Conservation (phyloP, 2,113 vertebrate species). For the Eretmochelys imbricata region DNA sequence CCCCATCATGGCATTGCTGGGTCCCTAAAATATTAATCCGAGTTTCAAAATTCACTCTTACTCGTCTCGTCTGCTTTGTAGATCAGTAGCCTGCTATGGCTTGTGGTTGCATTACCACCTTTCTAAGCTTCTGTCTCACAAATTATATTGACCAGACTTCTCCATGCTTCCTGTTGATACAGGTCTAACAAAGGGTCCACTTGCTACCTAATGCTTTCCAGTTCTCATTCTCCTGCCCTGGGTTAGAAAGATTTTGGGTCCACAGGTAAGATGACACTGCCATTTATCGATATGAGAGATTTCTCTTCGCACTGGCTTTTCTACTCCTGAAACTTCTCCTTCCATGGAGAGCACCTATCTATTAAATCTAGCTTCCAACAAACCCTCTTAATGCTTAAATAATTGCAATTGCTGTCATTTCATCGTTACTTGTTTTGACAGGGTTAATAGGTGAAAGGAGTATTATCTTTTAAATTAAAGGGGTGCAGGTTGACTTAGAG, state of each 20-base stretch:
- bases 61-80: background rate
- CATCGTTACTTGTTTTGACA: background rate
- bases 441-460: background rate
- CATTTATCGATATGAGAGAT: background rate
- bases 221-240: rapidly evolving
- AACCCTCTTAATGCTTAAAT: background rate
- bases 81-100: background rate
- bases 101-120: background rate
- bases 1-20: rapidly evolving
- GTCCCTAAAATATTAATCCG: background rate
- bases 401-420: background rate
- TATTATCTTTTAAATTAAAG: background rate
- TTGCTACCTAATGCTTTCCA: background rate
- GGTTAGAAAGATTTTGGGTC: background rate
- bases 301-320: background rate
- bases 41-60: background rate
- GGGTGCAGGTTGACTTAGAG: background rate
- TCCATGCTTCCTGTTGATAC: background rate
- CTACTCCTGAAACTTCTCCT: background rate
- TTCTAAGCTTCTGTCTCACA: background rate
- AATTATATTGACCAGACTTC: background rate
- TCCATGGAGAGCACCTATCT: background rate
- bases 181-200: rapidly evolving
- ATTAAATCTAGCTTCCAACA: background rate
- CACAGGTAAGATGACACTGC: background rate